Percentiles rank a stretch among this genome's conserved stretches.
Evolutionary conservation across 2,113 vertebrate species (phyloP).

Genomic region (Gallinago jamesoni): DNA sequence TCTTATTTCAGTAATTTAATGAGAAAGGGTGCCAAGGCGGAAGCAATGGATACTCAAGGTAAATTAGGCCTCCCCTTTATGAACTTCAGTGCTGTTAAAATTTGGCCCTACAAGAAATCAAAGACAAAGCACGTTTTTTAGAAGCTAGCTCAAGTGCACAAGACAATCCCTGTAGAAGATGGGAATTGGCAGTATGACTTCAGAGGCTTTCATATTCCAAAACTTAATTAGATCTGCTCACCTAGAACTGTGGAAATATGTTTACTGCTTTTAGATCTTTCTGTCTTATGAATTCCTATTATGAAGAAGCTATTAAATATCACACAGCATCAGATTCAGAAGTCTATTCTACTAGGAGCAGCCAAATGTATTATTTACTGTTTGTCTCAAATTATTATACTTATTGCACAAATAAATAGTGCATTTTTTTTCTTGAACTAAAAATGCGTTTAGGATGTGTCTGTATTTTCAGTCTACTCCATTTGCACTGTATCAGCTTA

Average conservation of each 20-base stretch:
- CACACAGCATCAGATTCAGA: constrained; percentile 15
- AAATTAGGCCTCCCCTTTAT: neutral
- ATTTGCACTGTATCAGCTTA: neutral
- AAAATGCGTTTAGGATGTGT: neutral
- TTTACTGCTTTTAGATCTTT: constrained; percentile 56
- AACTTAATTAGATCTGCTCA: constrained; percentile 49
- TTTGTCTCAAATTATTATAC: constrained; percentile 12
- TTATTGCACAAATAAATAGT: constrained; percentile 9
- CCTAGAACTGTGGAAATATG: constrained; percentile 29
- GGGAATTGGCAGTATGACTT: constrained; percentile 24
- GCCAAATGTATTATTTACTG: constrained; percentile 37
- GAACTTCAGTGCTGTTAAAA: neutral
- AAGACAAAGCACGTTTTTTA: neutral
- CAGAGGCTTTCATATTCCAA: constrained; percentile 51
- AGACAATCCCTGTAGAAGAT: constrained; percentile 23
- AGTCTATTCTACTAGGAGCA: constrained; percentile 1
- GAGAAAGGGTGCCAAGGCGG: neutral
- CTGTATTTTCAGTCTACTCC: neutral
- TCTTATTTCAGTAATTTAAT: neutral
- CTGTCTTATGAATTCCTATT: constrained; percentile 18
- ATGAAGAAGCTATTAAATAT: constrained; percentile 28
- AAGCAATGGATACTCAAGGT: neutral
- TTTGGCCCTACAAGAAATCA: neutral
- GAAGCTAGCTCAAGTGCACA: neutral
- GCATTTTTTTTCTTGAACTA: neutral